phyloP scores from a whole-genome alignment of 2,888 invertebrate species.

The Acleris cristana region DNA sequence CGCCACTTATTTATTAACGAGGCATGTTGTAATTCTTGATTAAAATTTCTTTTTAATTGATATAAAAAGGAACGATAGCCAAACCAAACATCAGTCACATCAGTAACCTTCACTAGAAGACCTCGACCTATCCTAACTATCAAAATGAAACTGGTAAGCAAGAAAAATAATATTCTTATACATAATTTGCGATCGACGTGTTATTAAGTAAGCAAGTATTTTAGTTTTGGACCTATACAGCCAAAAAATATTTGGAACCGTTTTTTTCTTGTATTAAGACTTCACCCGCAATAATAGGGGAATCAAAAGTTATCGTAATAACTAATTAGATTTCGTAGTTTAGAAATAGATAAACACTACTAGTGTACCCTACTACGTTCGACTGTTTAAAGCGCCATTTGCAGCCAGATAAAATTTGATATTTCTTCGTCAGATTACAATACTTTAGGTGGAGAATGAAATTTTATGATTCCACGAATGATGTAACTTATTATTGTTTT shows the following conservation, averaged over 20 bases:
- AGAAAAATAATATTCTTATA: neutral
- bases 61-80: constrained; percentile 20
- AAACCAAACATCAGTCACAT: constrained; percentile 19
- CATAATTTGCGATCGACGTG: neutral
- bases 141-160: constrained; percentile 56
- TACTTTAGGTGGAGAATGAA: neutral
- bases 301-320: too few relatives aligned
- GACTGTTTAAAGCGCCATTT: too few relatives aligned
- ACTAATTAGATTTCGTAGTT: too few relatives aligned
- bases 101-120: constrained; percentile 9
- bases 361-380: too few relatives aligned
- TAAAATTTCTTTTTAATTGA: neutral
- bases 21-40: constrained; percentile 1
- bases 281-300: too few relatives aligned
- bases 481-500: neutral
- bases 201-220: too few relatives aligned
- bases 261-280: too few relatives aligned
- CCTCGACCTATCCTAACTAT: neutral
- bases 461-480: neutral
- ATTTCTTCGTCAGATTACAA: too few relatives aligned
- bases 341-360: too few relatives aligned
- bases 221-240: too few relatives aligned
- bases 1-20: constrained; percentile 9
- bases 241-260: too few relatives aligned
- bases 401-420: too few relatives aligned